Evolutionary conservation across 2,113 vertebrate genomes (phyloP).

Genomic region (Microcebus griseorufus): DNA sequence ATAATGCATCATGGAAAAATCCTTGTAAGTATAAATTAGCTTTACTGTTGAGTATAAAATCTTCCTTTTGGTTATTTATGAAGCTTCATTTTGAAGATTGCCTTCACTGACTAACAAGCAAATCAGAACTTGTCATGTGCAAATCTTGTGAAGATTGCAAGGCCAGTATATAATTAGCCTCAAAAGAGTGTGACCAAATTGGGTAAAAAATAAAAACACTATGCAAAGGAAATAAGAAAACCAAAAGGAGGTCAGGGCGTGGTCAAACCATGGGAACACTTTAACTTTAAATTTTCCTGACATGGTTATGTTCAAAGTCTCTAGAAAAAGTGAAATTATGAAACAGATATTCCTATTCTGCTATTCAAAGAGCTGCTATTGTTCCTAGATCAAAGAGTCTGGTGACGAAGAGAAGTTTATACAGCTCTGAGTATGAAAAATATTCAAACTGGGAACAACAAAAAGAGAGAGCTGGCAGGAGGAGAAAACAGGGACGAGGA

Average conservation of each 20-base stretch:
- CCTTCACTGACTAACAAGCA: conserved; percentile 79
- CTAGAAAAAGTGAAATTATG: conserved; percentile 62
- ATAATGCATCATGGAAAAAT: conserved; percentile 76
- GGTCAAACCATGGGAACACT: conserved; percentile 48
- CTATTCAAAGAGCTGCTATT: conserved; percentile 65
- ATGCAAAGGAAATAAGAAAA: conserved; percentile 54
- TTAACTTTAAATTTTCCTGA: conserved; percentile 32
- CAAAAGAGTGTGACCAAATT: conserved; percentile 78
- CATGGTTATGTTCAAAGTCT: conserved; percentile 54
- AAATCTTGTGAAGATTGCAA: conserved; percentile 79
- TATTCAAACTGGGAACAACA: conserved; percentile 59
- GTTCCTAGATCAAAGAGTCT: conserved; percentile 76
- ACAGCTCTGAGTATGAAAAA: conserved; percentile 42
- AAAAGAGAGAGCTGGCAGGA: conserved; percentile 22
- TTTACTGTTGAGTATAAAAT: conserved; percentile 77
- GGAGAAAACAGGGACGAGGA: neutral
- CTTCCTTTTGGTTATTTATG: conserved; percentile 80
- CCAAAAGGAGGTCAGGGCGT: conserved; percentile 61
- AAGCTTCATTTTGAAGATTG: conserved; percentile 79
- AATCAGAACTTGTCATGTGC: conserved; percentile 81
- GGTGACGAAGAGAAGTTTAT: conserved; percentile 64
- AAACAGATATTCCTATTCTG: conserved; percentile 57
- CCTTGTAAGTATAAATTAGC: conserved; percentile 78
- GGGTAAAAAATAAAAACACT: conserved; percentile 63
- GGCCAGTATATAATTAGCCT: conserved; percentile 80